These are phyloP conservation scores for Thalpophila matura DNA, from an alignment of 2,888 invertebrate species.

Conservation along the genomic window DNA sequence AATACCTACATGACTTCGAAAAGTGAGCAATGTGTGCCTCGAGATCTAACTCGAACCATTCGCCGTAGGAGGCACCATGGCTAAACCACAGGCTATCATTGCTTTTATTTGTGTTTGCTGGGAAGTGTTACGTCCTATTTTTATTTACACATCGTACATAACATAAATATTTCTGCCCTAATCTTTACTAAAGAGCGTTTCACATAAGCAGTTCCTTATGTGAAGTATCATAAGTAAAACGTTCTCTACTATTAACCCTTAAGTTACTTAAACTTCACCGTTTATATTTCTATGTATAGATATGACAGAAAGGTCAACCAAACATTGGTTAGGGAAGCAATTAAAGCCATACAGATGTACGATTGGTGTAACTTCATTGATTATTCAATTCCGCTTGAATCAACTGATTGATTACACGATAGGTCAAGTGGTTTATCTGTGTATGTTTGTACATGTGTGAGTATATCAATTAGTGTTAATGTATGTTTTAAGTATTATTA, in stretches of 20 bases:
- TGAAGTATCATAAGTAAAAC: too few species aligned
- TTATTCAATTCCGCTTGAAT: slow-evolving; percentile 49
- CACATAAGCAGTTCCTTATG: too few species aligned
- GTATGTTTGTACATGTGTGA: background rate
- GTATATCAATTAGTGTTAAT: background rate
- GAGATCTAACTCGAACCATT: too few species aligned
- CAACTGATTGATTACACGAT: slow-evolving; percentile 49
- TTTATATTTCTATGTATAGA: slow-evolving; percentile 18
- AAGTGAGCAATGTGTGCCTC: too few species aligned
- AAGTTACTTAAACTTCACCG: slow-evolving; percentile 10
- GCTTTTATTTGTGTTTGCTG: too few species aligned
- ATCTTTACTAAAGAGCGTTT: too few species aligned
- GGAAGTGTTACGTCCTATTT: too few species aligned
- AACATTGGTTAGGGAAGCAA: slow-evolving; percentile 34
- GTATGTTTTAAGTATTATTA: background rate
- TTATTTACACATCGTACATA: too few species aligned
- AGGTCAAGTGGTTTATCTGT: slow-evolving; percentile 29
- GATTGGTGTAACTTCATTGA: slow-evolving; percentile 49
- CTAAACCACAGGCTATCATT: too few species aligned
- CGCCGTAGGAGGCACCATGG: too few species aligned
- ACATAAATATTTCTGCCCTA: too few species aligned
- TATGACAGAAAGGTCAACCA: slow-evolving; percentile 28
- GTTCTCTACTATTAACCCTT: background rate
- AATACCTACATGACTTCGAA: too few species aligned
- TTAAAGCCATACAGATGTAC: slow-evolving; percentile 33